Conservation (phyloP, 2,797 vertebrate genomes). For the Pseudomugil gertrudae region DNA sequence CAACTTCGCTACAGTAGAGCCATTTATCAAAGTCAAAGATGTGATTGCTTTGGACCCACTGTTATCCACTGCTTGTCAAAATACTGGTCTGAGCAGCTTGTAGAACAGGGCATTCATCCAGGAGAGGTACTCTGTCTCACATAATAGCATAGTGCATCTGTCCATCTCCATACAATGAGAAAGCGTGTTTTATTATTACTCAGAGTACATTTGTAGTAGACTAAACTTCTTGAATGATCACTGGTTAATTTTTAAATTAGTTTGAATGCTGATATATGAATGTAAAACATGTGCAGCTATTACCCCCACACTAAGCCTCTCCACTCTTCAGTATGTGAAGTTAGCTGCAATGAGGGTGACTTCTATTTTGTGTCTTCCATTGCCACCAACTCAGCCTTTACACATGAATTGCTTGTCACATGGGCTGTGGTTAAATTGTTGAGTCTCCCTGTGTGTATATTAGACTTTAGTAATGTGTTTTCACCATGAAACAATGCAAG, state of each 20-base stretch:
- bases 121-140: constrained; percentile 70
- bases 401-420: constrained; percentile 89
- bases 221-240: constrained; percentile 49
- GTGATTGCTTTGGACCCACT: constrained; percentile 99
- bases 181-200: constrained; percentile 63
- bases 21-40: constrained; percentile 99
- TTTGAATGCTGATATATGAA: neutral
- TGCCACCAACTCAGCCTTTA: constrained; percentile 87
- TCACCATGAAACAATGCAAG: constrained; percentile 95
- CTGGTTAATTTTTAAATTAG: constrained; percentile 55
- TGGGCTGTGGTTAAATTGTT: constrained; percentile 88
- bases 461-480: constrained; percentile 95
- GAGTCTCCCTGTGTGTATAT: constrained; percentile 95
- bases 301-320: constrained; percentile 1
- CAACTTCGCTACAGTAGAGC: constrained; percentile 93
- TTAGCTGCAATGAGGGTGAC: constrained; percentile 64
- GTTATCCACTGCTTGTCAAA: constrained; percentile 98
- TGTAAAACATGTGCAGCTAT: constrained; percentile 12
- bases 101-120: constrained; percentile 88
- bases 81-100: constrained; percentile 88
- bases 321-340: constrained; percentile 23
- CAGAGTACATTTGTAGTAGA: constrained; percentile 48
- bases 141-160: constrained; percentile 82
- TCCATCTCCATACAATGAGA: constrained; percentile 75
- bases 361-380: constrained; percentile 84